Percentiles rank a stretch among this genome's conserved stretches.
Evolutionary conservation across 2,113 vertebrate species (phyloP).

Genomic region (Physeter macrocephalus): DNA sequence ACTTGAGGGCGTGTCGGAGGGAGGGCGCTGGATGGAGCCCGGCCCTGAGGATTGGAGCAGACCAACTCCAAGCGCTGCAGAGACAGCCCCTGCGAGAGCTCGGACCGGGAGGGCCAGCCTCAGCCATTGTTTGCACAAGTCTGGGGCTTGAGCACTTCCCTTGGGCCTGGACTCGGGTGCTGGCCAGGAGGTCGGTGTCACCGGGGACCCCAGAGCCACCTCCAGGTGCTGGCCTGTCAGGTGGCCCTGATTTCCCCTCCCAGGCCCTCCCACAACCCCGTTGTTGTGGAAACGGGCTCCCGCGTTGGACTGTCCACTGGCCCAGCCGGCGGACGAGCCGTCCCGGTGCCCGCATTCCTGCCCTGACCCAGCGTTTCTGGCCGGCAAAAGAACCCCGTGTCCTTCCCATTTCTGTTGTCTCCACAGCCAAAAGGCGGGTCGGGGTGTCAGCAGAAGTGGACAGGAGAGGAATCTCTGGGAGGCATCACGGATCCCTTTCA

Average conservation of each 20-base stretch:
- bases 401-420: neutral
- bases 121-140: neutral
- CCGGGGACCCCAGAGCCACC: neutral
- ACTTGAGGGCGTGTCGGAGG: neutral
- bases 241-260: neutral
- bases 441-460: neutral
- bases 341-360: rapidly evolving
- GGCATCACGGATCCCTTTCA: neutral
- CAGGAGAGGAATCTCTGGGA: too few species aligned
- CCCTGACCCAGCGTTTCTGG: neutral
- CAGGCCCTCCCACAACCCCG: neutral
- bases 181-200: neutral
- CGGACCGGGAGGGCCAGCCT: neutral
- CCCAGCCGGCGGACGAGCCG: neutral
- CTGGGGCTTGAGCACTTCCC: neutral
- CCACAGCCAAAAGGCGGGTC: neutral
- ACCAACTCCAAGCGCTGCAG: neutral
- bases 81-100: neutral
- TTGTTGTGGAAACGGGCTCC: neutral
- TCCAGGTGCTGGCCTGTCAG: neutral
- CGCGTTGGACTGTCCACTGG: neutral
- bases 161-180: too few species aligned
- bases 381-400: neutral
- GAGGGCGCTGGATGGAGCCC: neutral
- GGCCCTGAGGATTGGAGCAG: neutral